These are phyloP conservation scores for Myioborus melanocephalus DNA, from an alignment of 2,797 vertebrate genomes.

Conservation along the genomic window DNA sequence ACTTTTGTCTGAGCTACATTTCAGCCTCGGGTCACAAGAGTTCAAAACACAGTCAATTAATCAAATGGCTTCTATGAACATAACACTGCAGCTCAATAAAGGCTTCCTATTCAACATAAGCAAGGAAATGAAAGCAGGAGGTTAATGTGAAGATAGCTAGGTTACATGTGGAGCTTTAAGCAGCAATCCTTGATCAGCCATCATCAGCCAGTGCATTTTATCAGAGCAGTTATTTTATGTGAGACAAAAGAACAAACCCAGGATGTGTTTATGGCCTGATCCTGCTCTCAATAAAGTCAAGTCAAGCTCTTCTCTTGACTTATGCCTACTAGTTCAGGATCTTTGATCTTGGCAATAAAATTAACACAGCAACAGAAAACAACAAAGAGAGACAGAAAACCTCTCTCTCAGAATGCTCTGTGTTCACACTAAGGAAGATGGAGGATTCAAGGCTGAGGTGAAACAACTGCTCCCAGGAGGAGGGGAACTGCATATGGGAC, in stretches of 20 bases:
- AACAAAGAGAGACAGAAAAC: neutral
- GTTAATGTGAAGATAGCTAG: neutral
- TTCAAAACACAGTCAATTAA: conserved; percentile 49
- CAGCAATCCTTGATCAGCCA: neutral
- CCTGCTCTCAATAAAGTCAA: conserved; percentile 19
- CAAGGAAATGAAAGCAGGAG: conserved; percentile 39
- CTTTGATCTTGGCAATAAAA: conserved; percentile 36
- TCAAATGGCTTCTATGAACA: conserved; percentile 41
- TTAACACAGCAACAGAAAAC: conserved; percentile 5
- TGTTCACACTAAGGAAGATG: neutral
- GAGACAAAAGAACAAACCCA: conserved; percentile 6
- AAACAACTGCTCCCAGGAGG: neutral
- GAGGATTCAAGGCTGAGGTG: neutral
- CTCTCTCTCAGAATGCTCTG: neutral
- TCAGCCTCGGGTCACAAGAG: conserved; percentile 15
- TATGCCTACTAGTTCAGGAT: neutral
- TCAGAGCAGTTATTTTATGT: neutral
- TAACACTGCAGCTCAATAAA: neutral
- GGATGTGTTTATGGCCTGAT: conserved; percentile 36
- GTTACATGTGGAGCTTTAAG: neutral
- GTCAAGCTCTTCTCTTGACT: neutral
- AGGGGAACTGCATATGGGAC: neutral
- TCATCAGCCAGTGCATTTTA: neutral
- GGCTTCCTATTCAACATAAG: conserved; percentile 7
- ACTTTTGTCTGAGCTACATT: conserved; percentile 31